Conservation (phyloP, 2,113 vertebrate species). For the Engraulis encrasicolus region DNA sequence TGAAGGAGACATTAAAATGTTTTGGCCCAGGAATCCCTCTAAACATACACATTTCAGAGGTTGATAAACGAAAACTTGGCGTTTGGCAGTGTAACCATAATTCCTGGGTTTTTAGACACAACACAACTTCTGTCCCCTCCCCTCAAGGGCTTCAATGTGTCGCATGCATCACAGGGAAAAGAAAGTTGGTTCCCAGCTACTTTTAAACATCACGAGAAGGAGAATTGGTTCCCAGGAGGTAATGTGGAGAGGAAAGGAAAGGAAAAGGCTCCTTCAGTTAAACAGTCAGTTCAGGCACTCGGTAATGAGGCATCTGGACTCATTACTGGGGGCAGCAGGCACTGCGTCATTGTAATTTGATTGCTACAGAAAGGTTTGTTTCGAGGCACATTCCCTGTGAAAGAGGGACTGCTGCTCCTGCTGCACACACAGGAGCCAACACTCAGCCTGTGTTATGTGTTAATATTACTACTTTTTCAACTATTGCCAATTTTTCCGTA, state of each 20-base stretch:
- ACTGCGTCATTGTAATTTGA: not conserved
- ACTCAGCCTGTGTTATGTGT: not conserved
- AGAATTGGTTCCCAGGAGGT: slow-evolving; percentile 15
- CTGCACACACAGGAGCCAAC: not conserved
- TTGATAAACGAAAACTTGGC: not conserved
- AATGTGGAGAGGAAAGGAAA: not conserved
- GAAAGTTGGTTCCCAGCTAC: not conserved
- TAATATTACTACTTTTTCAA: not conserved
- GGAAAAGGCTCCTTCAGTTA: not conserved
- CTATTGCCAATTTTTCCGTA: no score
- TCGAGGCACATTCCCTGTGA: not conserved
- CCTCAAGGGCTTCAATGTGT: slow-evolving; percentile 21
- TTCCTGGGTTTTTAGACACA: not conserved
- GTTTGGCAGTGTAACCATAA: not conserved
- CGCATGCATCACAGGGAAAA: slow-evolving; percentile 31
- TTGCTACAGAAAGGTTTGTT: slow-evolving; percentile 8
- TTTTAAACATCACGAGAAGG: not conserved
- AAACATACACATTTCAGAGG: not conserved
- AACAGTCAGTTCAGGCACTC: not conserved
- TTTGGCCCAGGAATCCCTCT: not conserved
- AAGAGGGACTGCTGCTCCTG: not conserved
- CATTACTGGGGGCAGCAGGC: not conserved
- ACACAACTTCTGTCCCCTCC: not conserved
- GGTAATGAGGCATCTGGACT: not conserved
- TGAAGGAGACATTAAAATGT: not conserved